phyloP scores from a whole-genome alignment of 2,888 invertebrate genomes.

The Plebejus melissa region DNA sequence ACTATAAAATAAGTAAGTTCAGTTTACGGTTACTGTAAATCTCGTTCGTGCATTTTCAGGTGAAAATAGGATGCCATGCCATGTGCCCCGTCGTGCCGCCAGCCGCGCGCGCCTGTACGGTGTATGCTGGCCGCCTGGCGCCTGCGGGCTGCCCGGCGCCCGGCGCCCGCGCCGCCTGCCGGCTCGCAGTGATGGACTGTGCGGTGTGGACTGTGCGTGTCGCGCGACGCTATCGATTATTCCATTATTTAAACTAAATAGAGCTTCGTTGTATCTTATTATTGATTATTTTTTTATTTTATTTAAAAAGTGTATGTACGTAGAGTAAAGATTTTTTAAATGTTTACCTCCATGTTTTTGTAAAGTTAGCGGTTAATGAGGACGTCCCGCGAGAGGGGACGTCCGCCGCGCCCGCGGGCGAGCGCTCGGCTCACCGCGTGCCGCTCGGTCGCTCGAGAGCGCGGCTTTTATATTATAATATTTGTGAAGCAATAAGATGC shows the following conservation, averaged over 20 bases:
- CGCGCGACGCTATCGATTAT: constrained; percentile 68
- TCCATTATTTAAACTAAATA: constrained; percentile 68
- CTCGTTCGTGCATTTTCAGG: constrained; percentile 49
- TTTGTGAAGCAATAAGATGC: constrained; percentile 49
- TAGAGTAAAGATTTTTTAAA: constrained; percentile 65
- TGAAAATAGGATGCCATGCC: constrained; percentile 77
- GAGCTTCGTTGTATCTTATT: constrained; percentile 71
- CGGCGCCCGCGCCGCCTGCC: no score
- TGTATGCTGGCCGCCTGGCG: not conserved
- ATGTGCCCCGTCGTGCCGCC: constrained; percentile 67
- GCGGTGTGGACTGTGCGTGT: constrained; percentile 34
- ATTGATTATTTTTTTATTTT: constrained; percentile 74
- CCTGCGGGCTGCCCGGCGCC: not conserved
- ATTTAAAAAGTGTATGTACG: constrained; percentile 62
- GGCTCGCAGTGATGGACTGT: not conserved
- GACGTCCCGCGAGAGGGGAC: constrained; percentile 13
- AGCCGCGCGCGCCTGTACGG: not conserved
- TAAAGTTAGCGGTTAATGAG: constrained; percentile 40
- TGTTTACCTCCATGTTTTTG: constrained; percentile 66
- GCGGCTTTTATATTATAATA: constrained; percentile 31
- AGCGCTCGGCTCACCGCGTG: not conserved
- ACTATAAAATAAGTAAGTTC: no score
- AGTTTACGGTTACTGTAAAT: not conserved
- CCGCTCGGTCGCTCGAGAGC: not conserved
- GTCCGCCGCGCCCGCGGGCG: constrained; percentile 35